phyloP scores from a whole-genome alignment of 2,888 invertebrate species.

The Osmoderma eremita region DNA sequence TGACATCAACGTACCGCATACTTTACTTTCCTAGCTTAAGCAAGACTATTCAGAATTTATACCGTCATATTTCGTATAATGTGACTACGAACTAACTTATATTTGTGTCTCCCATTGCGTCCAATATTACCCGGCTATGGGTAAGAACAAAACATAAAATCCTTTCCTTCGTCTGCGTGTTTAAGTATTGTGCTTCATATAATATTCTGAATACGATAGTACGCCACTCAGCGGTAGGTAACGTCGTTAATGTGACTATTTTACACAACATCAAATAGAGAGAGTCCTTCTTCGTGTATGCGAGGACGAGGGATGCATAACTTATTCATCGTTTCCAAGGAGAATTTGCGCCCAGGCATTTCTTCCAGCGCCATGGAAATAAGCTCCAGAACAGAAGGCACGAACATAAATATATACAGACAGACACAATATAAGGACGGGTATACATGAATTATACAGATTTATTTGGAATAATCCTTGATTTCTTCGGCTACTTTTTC shows the following conservation, averaged over 20 bases:
- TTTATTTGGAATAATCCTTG: conserved; percentile 28
- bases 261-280: conserved; percentile 37
- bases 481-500: conserved; percentile 2
- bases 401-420: background rate
- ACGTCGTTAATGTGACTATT: conserved; percentile 37
- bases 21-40: conserved; percentile 10
- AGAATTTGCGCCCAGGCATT: conserved; percentile 25
- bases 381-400: background rate
- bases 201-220: conserved; percentile 37
- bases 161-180: conserved; percentile 26
- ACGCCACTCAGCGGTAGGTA: conserved; percentile 33
- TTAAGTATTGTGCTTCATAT: conserved; percentile 34
- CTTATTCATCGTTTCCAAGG: conserved; percentile 32
- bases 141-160: conserved; percentile 35
- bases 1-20: too few relatives aligned
- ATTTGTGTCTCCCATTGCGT: conserved; percentile 21
- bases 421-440: background rate
- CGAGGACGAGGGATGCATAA: conserved; percentile 27
- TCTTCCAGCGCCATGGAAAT: conserved; percentile 10
- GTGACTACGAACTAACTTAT: conserved; percentile 27
- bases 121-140: conserved; percentile 15
- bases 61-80: conserved; percentile 23
- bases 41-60: conserved; percentile 20
- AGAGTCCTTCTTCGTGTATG: conserved; percentile 14
- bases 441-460: conserved; percentile 23